Conservation (phyloP, 2,888 invertebrate species). For the Nipponacmea schrenckii region DNA sequence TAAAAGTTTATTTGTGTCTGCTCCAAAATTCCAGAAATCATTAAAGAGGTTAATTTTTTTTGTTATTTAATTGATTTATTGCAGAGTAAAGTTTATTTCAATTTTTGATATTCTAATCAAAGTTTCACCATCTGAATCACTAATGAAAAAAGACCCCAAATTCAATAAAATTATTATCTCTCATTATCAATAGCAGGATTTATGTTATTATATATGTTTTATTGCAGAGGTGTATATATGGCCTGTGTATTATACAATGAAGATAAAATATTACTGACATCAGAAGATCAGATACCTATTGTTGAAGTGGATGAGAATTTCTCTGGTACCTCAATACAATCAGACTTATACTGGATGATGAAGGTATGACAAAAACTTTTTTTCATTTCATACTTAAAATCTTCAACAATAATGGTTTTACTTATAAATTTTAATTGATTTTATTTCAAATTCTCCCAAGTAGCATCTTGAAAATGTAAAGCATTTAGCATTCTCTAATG, state of each 20-base stretch:
- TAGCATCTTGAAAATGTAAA: too few relatives aligned
- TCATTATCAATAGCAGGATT: too few relatives aligned
- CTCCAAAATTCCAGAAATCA: conserved; percentile 96
- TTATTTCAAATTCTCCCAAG: too few relatives aligned
- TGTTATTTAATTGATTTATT: not conserved
- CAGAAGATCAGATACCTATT: conserved; percentile 95
- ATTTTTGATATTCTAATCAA: too few relatives aligned
- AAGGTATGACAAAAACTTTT: conserved; percentile 73
- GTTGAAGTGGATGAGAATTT: conserved; percentile 97
- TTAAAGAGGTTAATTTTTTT: conserved; percentile 76
- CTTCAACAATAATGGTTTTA: not conserved
- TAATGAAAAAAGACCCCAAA: too few relatives aligned
- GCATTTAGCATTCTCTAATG: too few relatives aligned
- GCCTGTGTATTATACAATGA: conserved; percentile 94
- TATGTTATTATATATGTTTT: not conserved
- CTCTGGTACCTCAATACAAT: conserved; percentile 82
- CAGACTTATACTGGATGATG: conserved; percentile 98
- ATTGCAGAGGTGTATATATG: conserved; percentile 88
- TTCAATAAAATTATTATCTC: too few relatives aligned
- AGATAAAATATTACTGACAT: conserved; percentile 94
- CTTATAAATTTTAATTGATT: too few relatives aligned
- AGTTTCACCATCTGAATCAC: too few relatives aligned
- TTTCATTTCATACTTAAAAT: not conserved
- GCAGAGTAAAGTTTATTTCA: too few relatives aligned
- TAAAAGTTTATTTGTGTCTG: conserved; percentile 92